Percentiles rank a stretch among this genome's conserved stretches.
phyloP scores from a whole-genome alignment of 1,140 invertebrate genomes.

The Brachystomella parvula region DNA sequence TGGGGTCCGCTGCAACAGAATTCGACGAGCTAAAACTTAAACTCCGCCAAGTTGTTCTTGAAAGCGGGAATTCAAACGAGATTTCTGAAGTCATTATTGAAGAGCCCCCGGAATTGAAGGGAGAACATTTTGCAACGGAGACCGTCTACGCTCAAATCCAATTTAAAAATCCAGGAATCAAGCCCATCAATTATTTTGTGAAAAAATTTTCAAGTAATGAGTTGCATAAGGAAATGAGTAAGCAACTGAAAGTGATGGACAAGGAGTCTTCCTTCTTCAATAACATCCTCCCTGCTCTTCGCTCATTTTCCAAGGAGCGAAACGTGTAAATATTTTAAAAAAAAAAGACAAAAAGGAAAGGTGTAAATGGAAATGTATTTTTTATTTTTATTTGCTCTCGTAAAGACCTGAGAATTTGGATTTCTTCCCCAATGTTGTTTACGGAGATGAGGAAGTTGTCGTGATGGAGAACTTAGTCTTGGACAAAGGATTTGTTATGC shows the following conservation, averaged over 20 bases:
- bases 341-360: not conserved
- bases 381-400: not conserved
- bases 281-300: not conserved
- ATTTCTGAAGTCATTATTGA: not conserved
- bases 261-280: slow-evolving; percentile 5
- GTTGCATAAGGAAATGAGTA: not conserved
- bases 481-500: not conserved
- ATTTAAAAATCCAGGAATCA: not conserved
- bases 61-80: no score
- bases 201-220: slow-evolving; percentile 8
- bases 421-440: slow-evolving; percentile 8
- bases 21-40: no score
- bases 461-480: slow-evolving; percentile 6
- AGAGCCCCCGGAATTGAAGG: not conserved
- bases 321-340: not conserved
- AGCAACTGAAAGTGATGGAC: slow-evolving; percentile 7
- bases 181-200: not conserved
- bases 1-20: no score
- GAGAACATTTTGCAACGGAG: slow-evolving; percentile 10
- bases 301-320: not conserved
- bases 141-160: not conserved
- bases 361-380: not conserved
- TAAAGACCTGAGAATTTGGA: not conserved
- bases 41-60: no score
- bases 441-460: slow-evolving; percentile 1